These are phyloP conservation scores for Hylaeus volcanicus DNA, from an alignment of 1,140 invertebrate genomes.

Conservation along the genomic window DNA sequence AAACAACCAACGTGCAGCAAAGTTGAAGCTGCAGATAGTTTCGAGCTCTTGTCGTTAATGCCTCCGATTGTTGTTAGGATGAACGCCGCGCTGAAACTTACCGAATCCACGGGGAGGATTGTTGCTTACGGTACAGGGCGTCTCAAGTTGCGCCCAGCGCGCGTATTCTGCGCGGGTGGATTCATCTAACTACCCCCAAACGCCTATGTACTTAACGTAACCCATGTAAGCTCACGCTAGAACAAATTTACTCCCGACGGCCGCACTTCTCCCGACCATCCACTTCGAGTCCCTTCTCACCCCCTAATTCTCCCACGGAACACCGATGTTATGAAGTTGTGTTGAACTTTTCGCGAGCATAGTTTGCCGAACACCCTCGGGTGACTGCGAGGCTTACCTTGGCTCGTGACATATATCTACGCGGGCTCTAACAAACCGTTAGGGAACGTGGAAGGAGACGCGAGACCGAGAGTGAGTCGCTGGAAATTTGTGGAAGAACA, in stretches of 20 bases:
- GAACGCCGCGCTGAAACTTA: constrained; percentile 16
- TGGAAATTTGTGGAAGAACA: constrained; percentile 40
- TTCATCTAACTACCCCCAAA: constrained; percentile 75
- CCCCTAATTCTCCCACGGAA: constrained; percentile 58
- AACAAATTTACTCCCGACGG: constrained; percentile 75
- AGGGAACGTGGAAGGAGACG: neutral
- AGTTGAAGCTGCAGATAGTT: neutral
- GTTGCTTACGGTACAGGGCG: constrained; percentile 51
- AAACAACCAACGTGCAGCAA: neutral
- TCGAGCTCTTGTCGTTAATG: constrained; percentile 16
- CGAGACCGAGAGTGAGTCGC: constrained; percentile 29
- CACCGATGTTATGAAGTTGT: constrained; percentile 78
- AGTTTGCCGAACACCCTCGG: constrained; percentile 74
- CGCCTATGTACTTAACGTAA: constrained; percentile 80
- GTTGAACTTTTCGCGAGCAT: constrained; percentile 78
- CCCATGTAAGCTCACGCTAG: constrained; percentile 81
- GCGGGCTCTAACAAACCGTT: constrained; percentile 48
- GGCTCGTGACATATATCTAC: constrained; percentile 66
- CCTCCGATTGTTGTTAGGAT: constrained; percentile 13
- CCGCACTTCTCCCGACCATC: constrained; percentile 56
- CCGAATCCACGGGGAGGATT: constrained; percentile 37
- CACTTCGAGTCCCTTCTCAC: constrained; percentile 67
- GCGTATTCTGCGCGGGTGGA: constrained; percentile 54
- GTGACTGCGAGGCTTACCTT: constrained; percentile 69
- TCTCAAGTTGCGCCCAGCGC: constrained; percentile 64